Evolutionary conservation across 1,140 invertebrate genomes (phyloP), one percentile per base, ranked within the genome.

Genomic region (Schlechtendalia chinensis): DNA sequence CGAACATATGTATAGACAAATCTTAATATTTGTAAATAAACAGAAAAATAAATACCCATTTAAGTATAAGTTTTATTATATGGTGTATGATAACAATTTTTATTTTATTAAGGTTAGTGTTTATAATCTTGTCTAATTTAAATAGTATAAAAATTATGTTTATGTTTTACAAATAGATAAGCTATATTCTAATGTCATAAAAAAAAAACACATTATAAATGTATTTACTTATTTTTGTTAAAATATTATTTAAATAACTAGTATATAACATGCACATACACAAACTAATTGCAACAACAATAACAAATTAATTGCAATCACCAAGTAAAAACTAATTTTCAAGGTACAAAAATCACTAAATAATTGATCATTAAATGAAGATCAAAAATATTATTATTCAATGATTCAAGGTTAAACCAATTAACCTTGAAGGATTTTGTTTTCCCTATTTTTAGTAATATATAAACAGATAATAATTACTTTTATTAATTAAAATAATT

Each of bases 321-420:
- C 17, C 27, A 65, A 6, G 11, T 54, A 53, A 72, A 54, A 53
- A 29, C 1, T 67, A 45, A 16, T 67, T 59, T 22, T 39, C 0
- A 53, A 72, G 3, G 16, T 53, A 54, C 12, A 27, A 69, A 69
- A 47, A 22, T 22, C 6, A 14, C 19, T 19, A 10, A 50, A 2
- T 75, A 32, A 32, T 75, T 32, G 29, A 1, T 17, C 1, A 11
- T 22, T 32, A 32, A 75, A 32, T 39, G 8, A 56, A 75, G n/a
- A 32, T 58, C 24, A 58, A 56, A 50, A 72, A 53, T 22, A 72
- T 39, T 54, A 71, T 27, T 1, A 1, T 3, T 5, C 2, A 17
- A 72, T n/a, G 4, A 74, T 75, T 58, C 50, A 75, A 75, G 72
- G 72, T 75, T 75, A 39, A 32, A 58, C 19, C 2, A 45, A 56